Percentiles rank a stretch among this genome's conserved stretches.
phyloP scores from a whole-genome alignment of 2,797 vertebrate genomes.

The Betta splendens region DNA sequence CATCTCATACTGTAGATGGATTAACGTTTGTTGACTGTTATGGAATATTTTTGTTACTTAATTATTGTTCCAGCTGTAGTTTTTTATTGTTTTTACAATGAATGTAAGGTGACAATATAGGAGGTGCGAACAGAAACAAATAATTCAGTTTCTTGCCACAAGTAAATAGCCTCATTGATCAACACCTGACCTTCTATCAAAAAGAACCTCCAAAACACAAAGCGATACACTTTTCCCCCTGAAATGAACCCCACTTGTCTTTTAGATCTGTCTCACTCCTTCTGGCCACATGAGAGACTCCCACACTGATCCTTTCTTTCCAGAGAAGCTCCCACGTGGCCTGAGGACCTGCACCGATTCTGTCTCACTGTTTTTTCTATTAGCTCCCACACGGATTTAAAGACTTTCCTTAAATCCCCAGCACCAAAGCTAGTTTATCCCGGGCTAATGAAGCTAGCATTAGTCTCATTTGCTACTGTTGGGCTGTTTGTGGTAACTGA shows the following conservation, averaged over 20 bases:
- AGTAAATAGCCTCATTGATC: neutral
- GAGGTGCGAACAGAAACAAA: neutral
- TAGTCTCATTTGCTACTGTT: conserved; percentile 27
- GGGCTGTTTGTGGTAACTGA: conserved; percentile 20
- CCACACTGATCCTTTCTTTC: conserved; percentile 7
- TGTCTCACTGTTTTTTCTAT: neutral
- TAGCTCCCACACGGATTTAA: conserved; percentile 1
- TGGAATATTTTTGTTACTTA: neutral
- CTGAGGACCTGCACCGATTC: neutral
- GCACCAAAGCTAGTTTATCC: conserved; percentile 27
- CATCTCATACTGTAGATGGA: neutral
- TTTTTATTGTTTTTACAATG: neutral
- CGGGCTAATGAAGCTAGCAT: conserved; percentile 36
- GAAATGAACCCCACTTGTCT: conserved; percentile 23
- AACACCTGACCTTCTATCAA: conserved; percentile 4
- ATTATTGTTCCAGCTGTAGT: neutral
- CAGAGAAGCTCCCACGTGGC: conserved; percentile 23
- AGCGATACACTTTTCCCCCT: neutral
- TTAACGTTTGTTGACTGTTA: neutral
- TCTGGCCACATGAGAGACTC: conserved; percentile 15
- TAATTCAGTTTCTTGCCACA: neutral
- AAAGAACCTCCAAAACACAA: neutral
- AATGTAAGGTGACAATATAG: neutral
- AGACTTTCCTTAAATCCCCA: conserved; percentile 16
- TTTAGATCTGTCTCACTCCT: neutral